Evolutionary conservation across 1,140 invertebrate genomes (phyloP).

Genomic region (Tetranychus urticae): DNA sequence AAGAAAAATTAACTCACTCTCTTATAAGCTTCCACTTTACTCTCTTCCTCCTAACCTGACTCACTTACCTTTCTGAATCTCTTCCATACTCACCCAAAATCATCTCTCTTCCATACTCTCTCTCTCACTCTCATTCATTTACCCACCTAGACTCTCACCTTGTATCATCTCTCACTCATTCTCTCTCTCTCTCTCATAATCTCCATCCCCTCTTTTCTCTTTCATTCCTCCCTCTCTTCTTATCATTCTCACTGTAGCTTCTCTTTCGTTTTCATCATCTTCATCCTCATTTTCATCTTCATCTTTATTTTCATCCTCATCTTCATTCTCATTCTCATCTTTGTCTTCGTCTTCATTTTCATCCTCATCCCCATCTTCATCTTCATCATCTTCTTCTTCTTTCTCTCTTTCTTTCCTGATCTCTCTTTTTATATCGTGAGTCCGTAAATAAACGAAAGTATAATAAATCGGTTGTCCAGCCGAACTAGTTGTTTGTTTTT

Average conservation of each 20-base stretch:
- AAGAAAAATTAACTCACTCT: no score
- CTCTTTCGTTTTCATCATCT: conserved; percentile 2
- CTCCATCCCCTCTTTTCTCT: neutral
- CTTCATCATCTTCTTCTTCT: conserved; percentile 9
- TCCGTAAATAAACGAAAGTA: neutral
- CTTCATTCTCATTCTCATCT: neutral
- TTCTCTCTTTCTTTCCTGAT: conserved; percentile 18
- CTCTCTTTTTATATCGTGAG: neutral
- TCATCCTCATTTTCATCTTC: neutral
- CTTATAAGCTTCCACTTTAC: no score
- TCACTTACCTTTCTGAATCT: no score
- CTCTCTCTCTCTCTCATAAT: conserved; percentile 1
- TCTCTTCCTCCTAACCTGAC: no score
- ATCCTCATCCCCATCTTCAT: neutral
- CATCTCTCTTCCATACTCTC: no score
- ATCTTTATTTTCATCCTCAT: neutral
- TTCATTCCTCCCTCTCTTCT: neutral
- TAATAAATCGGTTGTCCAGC: neutral
- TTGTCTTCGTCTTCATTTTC: conserved; percentile 10
- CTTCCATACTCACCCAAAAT: no score
- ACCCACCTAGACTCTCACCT: conserved; percentile 1
- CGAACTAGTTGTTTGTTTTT: neutral
- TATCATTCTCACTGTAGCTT: conserved; percentile 9
- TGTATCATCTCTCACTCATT: conserved; percentile 5
- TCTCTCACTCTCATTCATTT: no score